Evolutionary conservation across 2,888 invertebrate species (phyloP), one percentile per base, ranked within the genome.

Genomic region (Spilarctia lutea): DNA sequence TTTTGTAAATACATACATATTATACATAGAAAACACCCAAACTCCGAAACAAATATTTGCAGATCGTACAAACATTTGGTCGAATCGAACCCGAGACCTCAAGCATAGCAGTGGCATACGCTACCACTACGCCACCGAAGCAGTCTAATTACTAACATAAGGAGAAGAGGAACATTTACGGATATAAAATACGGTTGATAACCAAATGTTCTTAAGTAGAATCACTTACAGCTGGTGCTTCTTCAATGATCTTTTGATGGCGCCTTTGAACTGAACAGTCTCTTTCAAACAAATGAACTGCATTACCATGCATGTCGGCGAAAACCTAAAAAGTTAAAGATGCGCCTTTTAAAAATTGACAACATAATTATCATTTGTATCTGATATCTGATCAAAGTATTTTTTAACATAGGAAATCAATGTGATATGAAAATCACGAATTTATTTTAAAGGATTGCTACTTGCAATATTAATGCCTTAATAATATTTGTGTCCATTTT

Each of bases 241-340:
- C 99, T 94, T 99, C 99, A 75, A 99, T 99, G 74, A 99, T 98
- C 94, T 99, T 99, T 93, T 99, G 99, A 96, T 99, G 99, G 73
- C 99, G 96, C 85, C 99, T 96, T 92, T 99, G 99, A n/a, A 99
- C 98, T n/a, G 99, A 99, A 91, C 99, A 99, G 93, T 99, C 99
- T 87, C 99, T 97, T 94, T 99, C 99, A 95, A 98, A 99, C 74
- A 99, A 96, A 94, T 99, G 98, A 1, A 99, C 99, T 71, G 98
- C 98, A 92, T 99, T 98, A 1, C 98, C 98, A 89, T 99, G 97
- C 87, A 97, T 97, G 91, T 99, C 99, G 0, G 98, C 99, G 94
- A 99, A 99, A n/a, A 97, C 96, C 96, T 96, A 77, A 2, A 85
- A 86, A 24, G 30, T 63, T n/a, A 8, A 52, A 45, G 45, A 45